phyloP scores from a whole-genome alignment of 30 jellyfish, hydroid and myxozoan genomes.

The Catostylus mosaicus region DNA sequence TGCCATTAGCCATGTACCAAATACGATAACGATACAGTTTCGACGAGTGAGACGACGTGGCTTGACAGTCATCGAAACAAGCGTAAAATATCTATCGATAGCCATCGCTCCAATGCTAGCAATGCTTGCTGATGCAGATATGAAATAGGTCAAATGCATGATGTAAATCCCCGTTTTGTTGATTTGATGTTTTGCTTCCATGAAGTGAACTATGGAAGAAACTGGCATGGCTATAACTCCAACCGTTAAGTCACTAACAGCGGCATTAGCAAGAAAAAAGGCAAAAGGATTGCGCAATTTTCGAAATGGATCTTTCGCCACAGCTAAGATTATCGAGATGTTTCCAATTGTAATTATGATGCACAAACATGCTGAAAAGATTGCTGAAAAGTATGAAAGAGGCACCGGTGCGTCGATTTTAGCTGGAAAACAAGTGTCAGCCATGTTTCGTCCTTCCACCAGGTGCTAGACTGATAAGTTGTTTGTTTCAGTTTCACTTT shows the following conservation, averaged over 20 bases:
- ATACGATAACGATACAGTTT: slow-evolving; percentile 44
- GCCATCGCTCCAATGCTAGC: slow-evolving; percentile 81
- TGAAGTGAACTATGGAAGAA: slow-evolving; percentile 54
- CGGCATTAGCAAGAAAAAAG: slow-evolving; percentile 75
- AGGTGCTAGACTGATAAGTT: too few relatives aligned
- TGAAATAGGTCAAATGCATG: slow-evolving; percentile 74
- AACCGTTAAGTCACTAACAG: slow-evolving; percentile 78
- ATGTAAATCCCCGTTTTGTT: slow-evolving; percentile 14
- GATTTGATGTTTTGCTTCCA: slow-evolving; percentile 66
- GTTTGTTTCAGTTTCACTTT: too few relatives aligned
- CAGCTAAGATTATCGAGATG: slow-evolving; percentile 54
- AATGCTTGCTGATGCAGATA: slow-evolving; percentile 86
- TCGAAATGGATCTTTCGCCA: slow-evolving; percentile 79
- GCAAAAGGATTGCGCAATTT: slow-evolving; percentile 88
- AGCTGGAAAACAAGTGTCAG: slow-evolving; percentile 61
- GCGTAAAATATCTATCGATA: slow-evolving; percentile 81
- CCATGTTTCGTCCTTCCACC: slow-evolving; percentile 16
- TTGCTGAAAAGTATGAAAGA: slow-evolving; percentile 79
- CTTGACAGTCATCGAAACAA: slow-evolving; percentile 51
- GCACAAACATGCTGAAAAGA: slow-evolving; percentile 42
- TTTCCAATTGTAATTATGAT: slow-evolving; percentile 67
- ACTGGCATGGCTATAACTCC: slow-evolving; percentile 87
- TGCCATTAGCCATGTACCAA: slow-evolving; percentile 74
- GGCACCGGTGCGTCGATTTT: slow-evolving; percentile 69
- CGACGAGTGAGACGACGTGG: slow-evolving; percentile 46